Percentiles rank a stretch among this genome's conserved stretches.
Evolutionary conservation across 2,113 vertebrate species (phyloP).

Genomic region (Ciconia boyciana): DNA sequence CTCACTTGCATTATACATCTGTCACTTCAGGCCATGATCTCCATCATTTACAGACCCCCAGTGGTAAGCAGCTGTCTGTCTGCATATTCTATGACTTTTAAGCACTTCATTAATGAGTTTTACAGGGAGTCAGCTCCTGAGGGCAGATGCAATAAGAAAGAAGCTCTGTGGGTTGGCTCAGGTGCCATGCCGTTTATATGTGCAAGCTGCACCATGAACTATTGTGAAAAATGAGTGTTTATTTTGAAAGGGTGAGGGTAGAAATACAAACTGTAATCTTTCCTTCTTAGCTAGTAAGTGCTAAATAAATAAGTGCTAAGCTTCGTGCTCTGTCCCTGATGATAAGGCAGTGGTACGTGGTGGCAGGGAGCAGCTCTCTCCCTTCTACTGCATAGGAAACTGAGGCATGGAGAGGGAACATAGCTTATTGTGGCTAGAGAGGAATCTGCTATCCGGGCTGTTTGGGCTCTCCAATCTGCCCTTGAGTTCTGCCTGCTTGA

Average conservation of each 20-base stretch:
- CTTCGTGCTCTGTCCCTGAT: background rate
- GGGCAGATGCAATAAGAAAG: background rate
- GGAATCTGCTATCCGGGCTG: background rate
- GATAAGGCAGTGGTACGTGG: background rate
- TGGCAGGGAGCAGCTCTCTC: background rate
- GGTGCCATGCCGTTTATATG: background rate
- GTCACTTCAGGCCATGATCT: background rate
- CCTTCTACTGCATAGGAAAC: background rate
- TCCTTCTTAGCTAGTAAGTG: background rate
- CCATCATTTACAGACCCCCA: slow-evolving; percentile 11
- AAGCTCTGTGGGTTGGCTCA: background rate
- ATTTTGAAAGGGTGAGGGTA: background rate
- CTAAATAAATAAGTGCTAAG: background rate
- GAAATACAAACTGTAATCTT: background rate
- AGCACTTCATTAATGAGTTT: slow-evolving; percentile 34
- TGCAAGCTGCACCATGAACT: background rate
- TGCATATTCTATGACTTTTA: slow-evolving; percentile 19
- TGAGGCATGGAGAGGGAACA: background rate
- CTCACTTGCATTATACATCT: slow-evolving; percentile 6
- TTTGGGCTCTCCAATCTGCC: background rate
- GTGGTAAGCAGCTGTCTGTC: slow-evolving; percentile 47
- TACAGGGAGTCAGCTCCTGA: background rate
- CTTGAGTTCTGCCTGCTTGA: background rate
- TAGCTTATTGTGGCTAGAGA: background rate
- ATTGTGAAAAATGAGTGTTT: background rate